Base-by-base conservation (phyloP, 2,113 vertebrate genomes). In the Paraplagusia blochii region DNA sequence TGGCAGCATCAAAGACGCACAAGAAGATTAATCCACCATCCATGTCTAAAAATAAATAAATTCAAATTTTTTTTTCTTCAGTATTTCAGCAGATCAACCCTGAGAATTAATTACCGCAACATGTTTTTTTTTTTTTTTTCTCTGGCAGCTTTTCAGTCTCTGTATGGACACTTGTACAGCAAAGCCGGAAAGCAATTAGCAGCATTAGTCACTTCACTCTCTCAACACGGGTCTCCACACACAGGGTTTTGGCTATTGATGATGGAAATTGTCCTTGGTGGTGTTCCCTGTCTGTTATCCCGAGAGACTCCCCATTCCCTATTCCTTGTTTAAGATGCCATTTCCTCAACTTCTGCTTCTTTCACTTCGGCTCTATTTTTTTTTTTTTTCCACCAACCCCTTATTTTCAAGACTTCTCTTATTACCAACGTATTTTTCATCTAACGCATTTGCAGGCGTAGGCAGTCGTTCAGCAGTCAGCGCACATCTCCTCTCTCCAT, bases 171-270 rank as follows among this genome's bases (percentile, higher is more conserved):
- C 65, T 51, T 48, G 74, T 69, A 58, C 69, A 66, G 67, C 62
- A 83, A 82, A 80, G 57, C 65, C 74, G 58, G 76, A 85, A 86
- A 74, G 59, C 82, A 80, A 83, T 83, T 83, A 81, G 69, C 39
- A 52, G 69, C 78, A 72, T 75, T 53, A 79, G 62, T 39, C 60
- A 63, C 55, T 53, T 57, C 56, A 50, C 50, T 59, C 57, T 58
- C 62, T 68, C 44, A 65, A 66, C 53, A 48, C 18, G 34, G 43
- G 42, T 57, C 72, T 56, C 65, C 61, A 64, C 69, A 29, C 0
- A 56, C 60, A 74, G 64, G 40, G 47, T 62, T 63, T 49, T 42
- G 12, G 39, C 55, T 49, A 55, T 55, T 79, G 72, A 74, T 71
- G 69, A 56, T 40, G 22, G 65, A 72, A 82, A 72, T 72, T 40